phyloP scores from a whole-genome alignment of 35 echinoderm and acorn worm species.

The Diadema setosum region DNA sequence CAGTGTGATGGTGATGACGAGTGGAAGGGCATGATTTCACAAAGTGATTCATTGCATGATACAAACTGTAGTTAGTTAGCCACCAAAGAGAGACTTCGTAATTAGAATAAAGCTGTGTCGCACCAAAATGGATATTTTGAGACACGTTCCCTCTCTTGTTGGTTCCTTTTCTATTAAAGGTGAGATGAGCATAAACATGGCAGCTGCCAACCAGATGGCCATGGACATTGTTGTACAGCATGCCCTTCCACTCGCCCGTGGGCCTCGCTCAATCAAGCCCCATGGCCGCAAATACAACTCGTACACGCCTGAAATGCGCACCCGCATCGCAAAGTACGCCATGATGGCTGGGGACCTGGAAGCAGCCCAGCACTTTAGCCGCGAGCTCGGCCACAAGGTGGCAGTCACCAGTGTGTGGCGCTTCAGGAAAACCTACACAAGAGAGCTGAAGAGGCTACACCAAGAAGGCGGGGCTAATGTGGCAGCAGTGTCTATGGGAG shows the following conservation, averaged over 20 bases:
- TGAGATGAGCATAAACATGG: background rate
- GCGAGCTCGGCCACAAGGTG: background rate
- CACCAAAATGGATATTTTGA: too few species aligned
- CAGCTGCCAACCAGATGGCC: background rate
- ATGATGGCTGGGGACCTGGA: slow-evolving; percentile 2
- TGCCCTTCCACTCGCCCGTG: background rate
- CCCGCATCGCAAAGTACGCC: slow-evolving; percentile 6
- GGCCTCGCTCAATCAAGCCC: background rate
- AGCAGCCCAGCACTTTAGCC: slow-evolving; percentile 6
- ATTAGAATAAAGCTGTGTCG: too few species aligned
- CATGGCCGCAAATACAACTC: slow-evolving; percentile 3
- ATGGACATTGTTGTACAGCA: background rate
- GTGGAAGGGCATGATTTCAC: too few species aligned
- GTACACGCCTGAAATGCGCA: slow-evolving; percentile 9
- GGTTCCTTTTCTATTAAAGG: background rate
- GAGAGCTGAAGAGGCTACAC: background rate
- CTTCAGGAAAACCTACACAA: background rate
- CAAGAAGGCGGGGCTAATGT: too few species aligned
- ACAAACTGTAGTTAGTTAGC: too few species aligned
- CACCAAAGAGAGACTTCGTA: too few species aligned
- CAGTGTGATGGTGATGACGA: too few species aligned
- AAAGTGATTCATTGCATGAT: too few species aligned
- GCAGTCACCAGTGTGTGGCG: slow-evolving; percentile 5
- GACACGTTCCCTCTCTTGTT: too few species aligned
- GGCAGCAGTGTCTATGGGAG: background rate